Base-by-base conservation (phyloP, 2,113 vertebrate species). In the Procapra przewalskii region DNA sequence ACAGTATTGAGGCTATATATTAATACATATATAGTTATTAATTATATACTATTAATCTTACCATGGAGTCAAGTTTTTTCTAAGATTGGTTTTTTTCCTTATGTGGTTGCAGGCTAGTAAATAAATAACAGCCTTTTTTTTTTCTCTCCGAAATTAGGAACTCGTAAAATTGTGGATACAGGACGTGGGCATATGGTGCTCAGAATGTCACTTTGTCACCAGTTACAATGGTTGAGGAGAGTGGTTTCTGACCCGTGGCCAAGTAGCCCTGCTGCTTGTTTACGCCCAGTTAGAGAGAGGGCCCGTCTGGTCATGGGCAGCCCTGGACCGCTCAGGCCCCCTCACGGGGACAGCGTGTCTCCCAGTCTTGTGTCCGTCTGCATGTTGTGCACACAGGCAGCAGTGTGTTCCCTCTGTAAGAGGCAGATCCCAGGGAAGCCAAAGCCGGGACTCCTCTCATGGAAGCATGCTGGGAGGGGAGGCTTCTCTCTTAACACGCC, bases 121-220 rank as follows among this genome's bases (percentile, higher is more conserved):
- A 36, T 79, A 92, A 93, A 23, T 80, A 48, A 43, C 45, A 55
- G 9, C 9, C 17, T 55, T 90, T 36, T 90, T 57, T 86, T 36
- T 94, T 50, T 83, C 75, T 59, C 71, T 98, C 36, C 55, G 40
- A 79, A 15, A 55, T 75, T 90, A 85, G 75, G 31, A 97, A 57
- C 45, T 62, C 27, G 3, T 84, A 82, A 97, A 64, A 13, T 81
- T 85, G n/a, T 77, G 25, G 50, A 21, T 75, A 12, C 2, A 77
- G 45, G 33, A 81, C 25, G 50, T 21, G 11, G 67, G 50, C 88
- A 64, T n/a, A 8, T n/a, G 81, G 43, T 43, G 4, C 14, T 71
- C 54, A 60, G 45, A 67, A 40, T n/a, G 71, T 59, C 16, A 1
- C 25, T 89, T 91, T 17, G 12, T 97, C 89, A 54, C 2, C 52